A percentile compares a stretch with the other conserved stretches of the same genome.
phyloP scores from a whole-genome alignment of 2,113 vertebrate genomes.

The Lipotes vexillifer region DNA sequence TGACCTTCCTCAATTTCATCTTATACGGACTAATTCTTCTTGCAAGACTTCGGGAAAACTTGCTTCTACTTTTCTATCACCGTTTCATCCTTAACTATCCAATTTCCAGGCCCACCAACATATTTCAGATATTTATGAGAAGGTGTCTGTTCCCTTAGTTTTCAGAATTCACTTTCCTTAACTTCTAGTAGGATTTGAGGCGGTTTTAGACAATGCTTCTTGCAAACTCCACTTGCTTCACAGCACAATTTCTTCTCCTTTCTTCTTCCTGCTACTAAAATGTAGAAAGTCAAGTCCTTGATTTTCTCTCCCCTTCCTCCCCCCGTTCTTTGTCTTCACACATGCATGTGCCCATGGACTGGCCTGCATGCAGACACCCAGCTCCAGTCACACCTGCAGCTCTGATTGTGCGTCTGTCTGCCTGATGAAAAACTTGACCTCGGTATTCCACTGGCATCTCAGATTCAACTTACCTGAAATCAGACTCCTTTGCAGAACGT shows the following conservation, averaged over 20 bases:
- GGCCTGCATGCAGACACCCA: neutral
- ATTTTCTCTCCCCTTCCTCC: neutral
- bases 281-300: neutral
- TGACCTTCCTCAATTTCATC: neutral
- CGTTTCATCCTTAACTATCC: neutral
- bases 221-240: neutral
- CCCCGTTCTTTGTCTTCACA: neutral
- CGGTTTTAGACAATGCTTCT: neutral
- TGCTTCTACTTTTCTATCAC: neutral
- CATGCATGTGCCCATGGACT: accelerated
- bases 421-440: neutral
- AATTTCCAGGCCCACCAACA: neutral
- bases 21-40: neutral
- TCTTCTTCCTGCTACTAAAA: neutral
- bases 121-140: neutral
- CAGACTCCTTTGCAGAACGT: neutral
- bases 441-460: neutral
- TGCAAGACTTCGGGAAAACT: neutral
- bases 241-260: neutral
- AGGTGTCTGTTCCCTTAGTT: neutral
- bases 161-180: neutral
- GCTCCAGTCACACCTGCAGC: accelerated
- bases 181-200: neutral
- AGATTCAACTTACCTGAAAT: neutral
- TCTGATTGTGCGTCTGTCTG: neutral